phyloP scores from a whole-genome alignment of 2,113 vertebrate genomes.

The Nanger granti region DNA sequence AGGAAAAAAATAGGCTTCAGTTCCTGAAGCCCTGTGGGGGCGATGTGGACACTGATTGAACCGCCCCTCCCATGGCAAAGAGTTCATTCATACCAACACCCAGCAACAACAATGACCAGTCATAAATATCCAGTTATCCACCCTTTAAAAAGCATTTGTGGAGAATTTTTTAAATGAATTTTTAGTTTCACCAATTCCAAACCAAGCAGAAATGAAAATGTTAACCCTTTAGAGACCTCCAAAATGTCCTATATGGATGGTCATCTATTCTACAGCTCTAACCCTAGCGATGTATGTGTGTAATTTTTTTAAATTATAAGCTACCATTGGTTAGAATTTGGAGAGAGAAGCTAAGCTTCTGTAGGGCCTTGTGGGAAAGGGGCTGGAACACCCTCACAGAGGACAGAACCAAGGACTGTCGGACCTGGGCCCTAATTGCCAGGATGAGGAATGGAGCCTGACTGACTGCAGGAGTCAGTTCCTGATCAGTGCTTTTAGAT shows the following conservation, averaged over 20 bases:
- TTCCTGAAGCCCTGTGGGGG: not conserved
- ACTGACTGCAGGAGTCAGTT: not conserved
- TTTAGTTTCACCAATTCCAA: slow-evolving; percentile 38
- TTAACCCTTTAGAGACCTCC: not conserved
- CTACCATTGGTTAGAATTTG: not conserved
- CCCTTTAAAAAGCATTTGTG: not conserved
- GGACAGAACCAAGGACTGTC: not conserved
- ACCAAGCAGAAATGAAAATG: not conserved
- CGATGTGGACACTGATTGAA: not conserved
- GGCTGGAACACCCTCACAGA: not conserved
- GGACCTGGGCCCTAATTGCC: not conserved
- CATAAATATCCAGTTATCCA: not conserved
- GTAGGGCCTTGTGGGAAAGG: not conserved
- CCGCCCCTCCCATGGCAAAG: not conserved
- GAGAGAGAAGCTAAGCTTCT: not conserved
- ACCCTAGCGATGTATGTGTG: not conserved
- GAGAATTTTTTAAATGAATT: not conserved
- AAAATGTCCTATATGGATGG: not conserved
- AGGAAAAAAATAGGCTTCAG: not conserved
- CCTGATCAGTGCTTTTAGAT: not conserved
- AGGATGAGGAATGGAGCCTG: not conserved
- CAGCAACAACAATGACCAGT: not conserved
- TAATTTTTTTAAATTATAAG: slow-evolving; percentile 22
- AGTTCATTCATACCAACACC: not conserved
- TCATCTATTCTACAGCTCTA: not conserved